Evolutionary conservation across 2,888 invertebrate species (phyloP), one percentile per base, ranked within the genome.

Genomic region (Coelogynopora nodosa): DNA sequence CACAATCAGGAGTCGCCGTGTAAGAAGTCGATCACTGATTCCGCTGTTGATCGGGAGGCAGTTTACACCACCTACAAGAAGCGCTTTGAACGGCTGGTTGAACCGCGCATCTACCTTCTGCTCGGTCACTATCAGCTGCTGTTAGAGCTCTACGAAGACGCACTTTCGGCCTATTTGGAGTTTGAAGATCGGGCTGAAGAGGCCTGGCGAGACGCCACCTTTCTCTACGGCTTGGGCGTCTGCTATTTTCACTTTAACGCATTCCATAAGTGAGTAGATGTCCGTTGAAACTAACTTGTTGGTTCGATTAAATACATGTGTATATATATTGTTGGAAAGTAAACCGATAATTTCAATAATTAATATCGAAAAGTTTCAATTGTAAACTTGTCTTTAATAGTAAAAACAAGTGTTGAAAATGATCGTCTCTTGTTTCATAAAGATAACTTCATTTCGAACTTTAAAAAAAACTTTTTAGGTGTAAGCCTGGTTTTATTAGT

Each of bases 181-280:
- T 92, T 89, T 88, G 91, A 89, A 87, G 88, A 90, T 49, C 87
- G 90, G 49, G 88, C 91, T 82, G 89, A 89, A 74, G 90, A 90
- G 28, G 88, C 90, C 87, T 91, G 91, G 91, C 91, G 91, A 92
- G 96, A 98, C 92, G 94, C 96, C 0, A 93, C 95, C 18, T 97
- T 97, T 91, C 93, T 98, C 31, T 99, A 97, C 92, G 98, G 98
- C 29, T 93, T 98, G 82, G 98, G 97, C 0, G 93, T 98, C 81
- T 96, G 97, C 88, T 98, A 98, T 92, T 97, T 97, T 92, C 97
- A 98, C 92, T 98, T 95, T 93, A 96, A 97, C 91, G 95, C 96
- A 67, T 97, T 95, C 93, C 95, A 96, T 92, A 97, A 97, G 98
- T 98, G 92, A 96, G 96, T 95, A 67, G 18, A 49, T 10, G 49